Evolutionary conservation across 2,113 vertebrate genomes (phyloP).

Genomic region (Chaetodon auriga): DNA sequence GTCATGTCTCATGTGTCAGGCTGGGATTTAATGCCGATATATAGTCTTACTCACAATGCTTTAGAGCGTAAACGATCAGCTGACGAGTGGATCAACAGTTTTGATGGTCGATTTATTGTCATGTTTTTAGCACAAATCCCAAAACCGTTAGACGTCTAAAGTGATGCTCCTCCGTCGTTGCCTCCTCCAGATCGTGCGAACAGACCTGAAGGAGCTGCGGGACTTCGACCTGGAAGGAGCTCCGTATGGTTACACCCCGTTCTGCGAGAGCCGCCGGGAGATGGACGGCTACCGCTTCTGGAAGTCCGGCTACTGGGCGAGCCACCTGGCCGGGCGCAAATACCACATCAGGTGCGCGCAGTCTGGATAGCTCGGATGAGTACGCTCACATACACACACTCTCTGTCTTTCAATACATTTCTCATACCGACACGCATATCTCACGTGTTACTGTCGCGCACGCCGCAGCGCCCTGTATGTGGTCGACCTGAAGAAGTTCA

Average conservation of each 20-base stretch:
- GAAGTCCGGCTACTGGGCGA: slow-evolving; percentile 99
- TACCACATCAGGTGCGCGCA: slow-evolving; percentile 95
- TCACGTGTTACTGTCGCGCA: accelerated
- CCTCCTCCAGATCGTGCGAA: slow-evolving; percentile 91
- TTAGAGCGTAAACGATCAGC: not conserved
- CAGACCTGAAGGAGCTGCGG: slow-evolving; percentile 94
- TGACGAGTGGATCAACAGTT: not conserved
- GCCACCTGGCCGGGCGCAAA: slow-evolving; percentile 94
- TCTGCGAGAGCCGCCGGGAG: slow-evolving; percentile 96
- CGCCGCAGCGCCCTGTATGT: slow-evolving; percentile 92
- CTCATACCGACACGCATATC: not conserved
- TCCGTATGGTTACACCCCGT: slow-evolving; percentile 97
- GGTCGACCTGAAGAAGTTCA: slow-evolving; percentile 98
- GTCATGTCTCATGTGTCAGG: not conserved
- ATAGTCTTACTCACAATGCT: not conserved
- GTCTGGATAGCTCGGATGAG: not conserved
- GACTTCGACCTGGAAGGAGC: slow-evolving; percentile 96
- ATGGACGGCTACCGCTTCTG: slow-evolving; percentile 99
- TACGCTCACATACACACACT: not conserved
- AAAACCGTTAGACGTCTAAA: not conserved
- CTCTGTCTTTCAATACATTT: not conserved
- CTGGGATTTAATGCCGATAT: not conserved
- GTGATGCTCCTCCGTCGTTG: not conserved
- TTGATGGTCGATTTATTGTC: not conserved
- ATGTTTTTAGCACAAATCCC: not conserved